Percentiles rank a stretch among this genome's conserved stretches.
Evolutionary conservation across 2,888 invertebrate species (phyloP).

Genomic region (Epiblema foenella): DNA sequence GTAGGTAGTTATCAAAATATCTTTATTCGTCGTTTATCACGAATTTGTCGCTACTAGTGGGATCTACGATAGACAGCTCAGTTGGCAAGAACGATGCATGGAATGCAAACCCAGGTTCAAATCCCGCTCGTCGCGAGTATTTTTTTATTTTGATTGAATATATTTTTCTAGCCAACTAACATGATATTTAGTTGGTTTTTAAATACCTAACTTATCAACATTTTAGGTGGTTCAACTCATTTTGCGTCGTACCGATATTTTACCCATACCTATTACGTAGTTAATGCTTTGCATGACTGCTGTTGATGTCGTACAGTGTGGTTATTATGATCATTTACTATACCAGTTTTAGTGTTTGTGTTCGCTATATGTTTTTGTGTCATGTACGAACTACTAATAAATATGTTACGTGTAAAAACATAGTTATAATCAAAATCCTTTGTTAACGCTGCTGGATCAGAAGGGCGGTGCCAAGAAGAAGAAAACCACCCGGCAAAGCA

Average conservation of each 20-base stretch:
- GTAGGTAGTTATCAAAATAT: background rate
- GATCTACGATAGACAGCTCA: no score
- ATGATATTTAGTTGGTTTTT: background rate
- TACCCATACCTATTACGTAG: background rate
- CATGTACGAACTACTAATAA: constrained; percentile 6
- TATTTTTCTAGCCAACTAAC: background rate
- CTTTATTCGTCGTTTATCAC: background rate
- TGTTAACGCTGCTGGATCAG: constrained; percentile 58
- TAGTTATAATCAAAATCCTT: constrained; percentile 41
- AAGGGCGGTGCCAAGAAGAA: constrained; percentile 53
- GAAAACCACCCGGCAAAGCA: background rate
- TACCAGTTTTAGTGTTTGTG: constrained; percentile 3
- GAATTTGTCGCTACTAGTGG: no score
- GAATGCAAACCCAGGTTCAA: no score
- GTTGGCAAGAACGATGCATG: no score
- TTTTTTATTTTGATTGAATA: background rate
- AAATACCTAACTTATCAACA: background rate
- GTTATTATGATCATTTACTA: constrained; percentile 2
- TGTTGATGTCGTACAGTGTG: constrained; percentile 18
- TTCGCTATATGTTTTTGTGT: constrained; percentile 27
- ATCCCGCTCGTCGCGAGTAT: no score
- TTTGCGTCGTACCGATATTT: background rate
- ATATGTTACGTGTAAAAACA: background rate
- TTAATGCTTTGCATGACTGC: constrained; percentile 34
- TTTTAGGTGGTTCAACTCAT: background rate